Conservation (phyloP, 2,797 vertebrate genomes). For the Intellagama lesueurii region DNA sequence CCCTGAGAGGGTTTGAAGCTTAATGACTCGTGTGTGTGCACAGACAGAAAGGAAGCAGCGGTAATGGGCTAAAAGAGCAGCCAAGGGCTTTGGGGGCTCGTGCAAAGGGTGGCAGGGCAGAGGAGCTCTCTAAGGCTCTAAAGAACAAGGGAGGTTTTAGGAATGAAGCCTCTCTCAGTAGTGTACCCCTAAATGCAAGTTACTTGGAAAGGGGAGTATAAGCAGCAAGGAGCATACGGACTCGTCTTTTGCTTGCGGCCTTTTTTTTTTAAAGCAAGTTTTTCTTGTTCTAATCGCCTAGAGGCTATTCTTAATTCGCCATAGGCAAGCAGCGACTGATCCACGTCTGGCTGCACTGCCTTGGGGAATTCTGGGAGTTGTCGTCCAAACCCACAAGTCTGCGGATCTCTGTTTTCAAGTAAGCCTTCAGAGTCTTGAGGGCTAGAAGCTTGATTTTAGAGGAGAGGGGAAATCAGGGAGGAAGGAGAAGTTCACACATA, state of each 20-base stretch:
- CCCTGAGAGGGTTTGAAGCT: conserved; percentile 28
- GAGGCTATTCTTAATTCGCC: no score
- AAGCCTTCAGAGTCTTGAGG: background rate
- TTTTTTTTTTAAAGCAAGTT: no score
- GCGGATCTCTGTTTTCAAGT: background rate
- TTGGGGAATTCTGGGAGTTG: no score
- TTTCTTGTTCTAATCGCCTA: no score
- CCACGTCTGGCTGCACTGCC: no score
- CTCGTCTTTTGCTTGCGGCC: no score
- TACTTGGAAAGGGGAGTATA: no score
- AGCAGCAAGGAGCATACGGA: no score
- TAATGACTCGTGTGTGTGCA: conserved; percentile 16
- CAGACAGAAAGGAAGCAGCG: background rate
- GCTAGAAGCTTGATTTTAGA: background rate
- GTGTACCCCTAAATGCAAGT: no score
- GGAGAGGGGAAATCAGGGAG: background rate
- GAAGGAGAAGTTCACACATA: background rate
- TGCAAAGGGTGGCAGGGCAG: background rate
- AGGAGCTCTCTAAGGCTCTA: background rate
- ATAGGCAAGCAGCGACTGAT: no score
- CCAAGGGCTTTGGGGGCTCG: conserved; percentile 6
- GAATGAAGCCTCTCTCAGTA: background rate
- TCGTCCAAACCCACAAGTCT: no score
- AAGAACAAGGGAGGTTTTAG: background rate
- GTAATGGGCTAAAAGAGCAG: background rate